Conservation (phyloP, 2,113 vertebrate species). For the Hucho hucho region DNA sequence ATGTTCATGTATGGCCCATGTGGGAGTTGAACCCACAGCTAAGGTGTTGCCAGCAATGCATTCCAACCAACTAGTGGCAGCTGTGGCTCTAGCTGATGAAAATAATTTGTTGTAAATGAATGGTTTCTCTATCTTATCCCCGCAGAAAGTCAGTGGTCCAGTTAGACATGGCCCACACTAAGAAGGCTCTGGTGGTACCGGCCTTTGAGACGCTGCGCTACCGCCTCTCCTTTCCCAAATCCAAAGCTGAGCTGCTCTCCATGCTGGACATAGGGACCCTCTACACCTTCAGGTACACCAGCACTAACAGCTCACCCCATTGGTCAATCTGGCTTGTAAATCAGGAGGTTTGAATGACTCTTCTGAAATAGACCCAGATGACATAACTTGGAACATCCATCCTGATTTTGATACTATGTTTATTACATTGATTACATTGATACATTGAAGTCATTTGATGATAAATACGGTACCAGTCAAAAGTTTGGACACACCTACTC, state of each 20-base stretch:
- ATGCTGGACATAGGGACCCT: conserved; percentile 93
- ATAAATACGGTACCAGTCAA: no score
- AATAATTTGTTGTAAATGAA: not conserved
- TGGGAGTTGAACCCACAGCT: no score
- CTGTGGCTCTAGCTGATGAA: not conserved
- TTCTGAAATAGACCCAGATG: no score
- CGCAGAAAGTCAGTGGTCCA: conserved; percentile 84
- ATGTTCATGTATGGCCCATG: no score
- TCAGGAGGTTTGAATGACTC: no score
- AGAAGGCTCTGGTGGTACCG: conserved; percentile 93
- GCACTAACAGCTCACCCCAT: not conserved
- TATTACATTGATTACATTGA: no score
- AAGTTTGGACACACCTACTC: no score
- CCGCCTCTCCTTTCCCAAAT: conserved; percentile 89
- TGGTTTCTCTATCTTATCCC: not conserved
- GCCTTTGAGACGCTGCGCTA: conserved; percentile 94
- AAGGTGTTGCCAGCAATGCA: no score
- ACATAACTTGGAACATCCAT: no score
- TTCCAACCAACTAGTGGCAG: no score
- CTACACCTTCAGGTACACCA: conserved; percentile 89
- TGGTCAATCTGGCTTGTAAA: not conserved
- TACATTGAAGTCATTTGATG: no score
- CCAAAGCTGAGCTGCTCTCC: conserved; percentile 93
- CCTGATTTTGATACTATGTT: not conserved
- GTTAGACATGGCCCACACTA: conserved; percentile 80